Evolutionary conservation across 2,888 invertebrate species (phyloP), one percentile per base, ranked within the genome.

Genomic region (Pomacea canaliculata): DNA sequence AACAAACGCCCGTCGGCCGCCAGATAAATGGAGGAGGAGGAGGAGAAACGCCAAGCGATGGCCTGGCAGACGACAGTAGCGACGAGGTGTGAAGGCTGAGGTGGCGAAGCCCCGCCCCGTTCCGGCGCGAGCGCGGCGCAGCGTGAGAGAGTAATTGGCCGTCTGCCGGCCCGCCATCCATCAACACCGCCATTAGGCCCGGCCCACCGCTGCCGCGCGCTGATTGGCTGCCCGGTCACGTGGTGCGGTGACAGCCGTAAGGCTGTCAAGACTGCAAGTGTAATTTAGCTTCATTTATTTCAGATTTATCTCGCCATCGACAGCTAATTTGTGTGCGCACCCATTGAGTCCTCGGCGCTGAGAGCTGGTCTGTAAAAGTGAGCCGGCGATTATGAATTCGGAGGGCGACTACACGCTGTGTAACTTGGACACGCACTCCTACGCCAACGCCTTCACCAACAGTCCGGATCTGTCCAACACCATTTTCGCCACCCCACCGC

Each of bases 231-330:
- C 76, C 79, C 51, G 69, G 81, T 82, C 88, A 88, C 87, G 87
- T 88, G 87, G 80, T 78, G 78, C 74, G 78, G 80, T 81, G 79
- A 82, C 83, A 82, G 82, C 84, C 81, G 82, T 84, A 86, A 85
- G 85, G 83, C 84, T 87, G 88, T 86, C 87, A 86, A 82, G 81
- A 83, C 85, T 83, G 73, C 37, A 81, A 81, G 84, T 82, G 86
- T 87, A 86, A 88, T 86, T 86, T 85, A 86, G 85, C 82, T 86
- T 86, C 88, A 88, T 88, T 87, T 88, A 87, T 87, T 88, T 86
- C 85, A 86, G 87, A 87, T 88, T 85, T 86, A 87, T 88, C 86
- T 87, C 79, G 73, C 78, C 81, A 83, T 82, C 85, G 87, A 88
- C 86, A 86, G 86, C 83, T 85, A 86, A 87, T 87, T 87, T 87